A percentile compares a stretch with the other conserved stretches of the same genome.
phyloP scores from a whole-genome alignment of 1,140 invertebrate genomes.

The Rhynchophorus ferrugineus region DNA sequence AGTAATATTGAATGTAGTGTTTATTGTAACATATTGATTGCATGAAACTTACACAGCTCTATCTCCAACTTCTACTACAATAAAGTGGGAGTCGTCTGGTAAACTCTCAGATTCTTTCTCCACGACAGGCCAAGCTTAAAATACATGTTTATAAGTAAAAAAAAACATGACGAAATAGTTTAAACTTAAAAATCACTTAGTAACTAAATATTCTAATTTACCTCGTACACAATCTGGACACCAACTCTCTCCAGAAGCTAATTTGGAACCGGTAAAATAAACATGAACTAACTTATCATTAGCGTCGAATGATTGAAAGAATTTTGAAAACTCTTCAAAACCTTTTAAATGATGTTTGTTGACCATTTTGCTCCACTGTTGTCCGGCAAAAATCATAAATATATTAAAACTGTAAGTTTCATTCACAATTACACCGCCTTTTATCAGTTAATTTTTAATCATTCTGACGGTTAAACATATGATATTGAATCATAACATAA shows the following conservation, averaged over 20 bases:
- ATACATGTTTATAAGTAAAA: slow-evolving; percentile 14
- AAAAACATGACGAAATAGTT: too few species aligned
- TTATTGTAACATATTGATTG: neutral
- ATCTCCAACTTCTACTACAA: slow-evolving; percentile 64
- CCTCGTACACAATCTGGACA: slow-evolving; percentile 67
- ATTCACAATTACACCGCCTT: too few species aligned
- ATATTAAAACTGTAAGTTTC: too few species aligned
- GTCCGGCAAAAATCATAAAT: too few species aligned
- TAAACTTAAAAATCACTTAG: neutral
- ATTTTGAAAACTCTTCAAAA: slow-evolving; percentile 51
- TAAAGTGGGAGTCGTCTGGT: slow-evolving; percentile 51
- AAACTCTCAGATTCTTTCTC: slow-evolving; percentile 50
- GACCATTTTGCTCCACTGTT: too few species aligned
- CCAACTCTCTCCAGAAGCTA: slow-evolving; percentile 60
- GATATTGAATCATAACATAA: too few species aligned
- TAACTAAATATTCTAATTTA: slow-evolving; percentile 35
- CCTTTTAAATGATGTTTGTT: slow-evolving; percentile 47
- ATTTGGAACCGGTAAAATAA: slow-evolving; percentile 59
- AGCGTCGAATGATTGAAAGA: slow-evolving; percentile 44
- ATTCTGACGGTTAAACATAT: too few species aligned
- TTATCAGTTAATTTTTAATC: too few species aligned
- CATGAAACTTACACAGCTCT: slow-evolving; percentile 50
- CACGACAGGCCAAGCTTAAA: slow-evolving; percentile 54
- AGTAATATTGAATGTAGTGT: slow-evolving; percentile 29
- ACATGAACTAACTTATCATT: slow-evolving; percentile 47